Evolutionary conservation across 1,140 invertebrate species (phyloP).

Genomic region (Reticulitermes speratus): DNA sequence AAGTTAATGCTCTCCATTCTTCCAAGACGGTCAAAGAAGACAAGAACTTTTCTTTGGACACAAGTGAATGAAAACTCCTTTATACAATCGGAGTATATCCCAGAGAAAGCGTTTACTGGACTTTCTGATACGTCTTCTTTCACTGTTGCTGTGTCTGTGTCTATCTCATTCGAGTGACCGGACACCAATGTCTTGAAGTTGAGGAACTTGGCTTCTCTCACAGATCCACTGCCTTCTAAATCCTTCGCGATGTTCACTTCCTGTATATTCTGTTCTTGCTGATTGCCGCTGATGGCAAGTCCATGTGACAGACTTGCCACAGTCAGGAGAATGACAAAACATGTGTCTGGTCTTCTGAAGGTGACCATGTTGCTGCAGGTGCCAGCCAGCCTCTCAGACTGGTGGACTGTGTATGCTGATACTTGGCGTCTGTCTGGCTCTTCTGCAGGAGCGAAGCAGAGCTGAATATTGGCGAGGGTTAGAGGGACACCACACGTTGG

Average conservation of each 20-base stretch:
- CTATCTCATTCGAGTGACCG: not conserved
- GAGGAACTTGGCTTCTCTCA: not conserved
- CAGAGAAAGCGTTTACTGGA: constrained; percentile 35
- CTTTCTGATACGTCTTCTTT: constrained; percentile 21
- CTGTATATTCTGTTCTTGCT: not conserved
- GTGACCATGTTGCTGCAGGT: not conserved
- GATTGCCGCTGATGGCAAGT: not conserved
- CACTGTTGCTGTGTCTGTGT: constrained; percentile 26
- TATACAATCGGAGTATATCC: constrained; percentile 40
- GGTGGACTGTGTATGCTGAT: not conserved
- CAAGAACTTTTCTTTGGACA: constrained; percentile 39
- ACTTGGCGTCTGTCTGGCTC: not conserved
- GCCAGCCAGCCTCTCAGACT: not conserved
- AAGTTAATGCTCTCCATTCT: constrained; percentile 37
- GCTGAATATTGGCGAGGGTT: not conserved
- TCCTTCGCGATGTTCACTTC: not conserved
- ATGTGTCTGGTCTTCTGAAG: not conserved
- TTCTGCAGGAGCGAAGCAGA: not conserved
- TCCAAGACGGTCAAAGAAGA: constrained; percentile 39
- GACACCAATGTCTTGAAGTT: not conserved
- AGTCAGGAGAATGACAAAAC: not conserved
- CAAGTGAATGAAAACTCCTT: constrained; percentile 38
- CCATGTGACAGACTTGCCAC: not conserved
- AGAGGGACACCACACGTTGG: not conserved
- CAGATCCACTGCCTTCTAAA: not conserved